Evolutionary conservation across 2,113 vertebrate species (phyloP).

Genomic region (Silurus meridionalis): DNA sequence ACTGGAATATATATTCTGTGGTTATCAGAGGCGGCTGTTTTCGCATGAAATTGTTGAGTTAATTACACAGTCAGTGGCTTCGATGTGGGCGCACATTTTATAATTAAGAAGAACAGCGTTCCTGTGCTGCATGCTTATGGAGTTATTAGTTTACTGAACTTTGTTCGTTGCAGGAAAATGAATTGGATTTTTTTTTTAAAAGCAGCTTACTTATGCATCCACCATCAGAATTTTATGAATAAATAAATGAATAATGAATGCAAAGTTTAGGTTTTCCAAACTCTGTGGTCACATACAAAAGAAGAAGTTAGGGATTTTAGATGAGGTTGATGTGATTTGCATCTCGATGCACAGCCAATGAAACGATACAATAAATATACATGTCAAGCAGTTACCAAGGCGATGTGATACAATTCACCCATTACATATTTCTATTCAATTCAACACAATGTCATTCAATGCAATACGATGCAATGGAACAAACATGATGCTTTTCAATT

Average conservation of each 20-base stretch:
- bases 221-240: background rate
- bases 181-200: slow-evolving; percentile 15
- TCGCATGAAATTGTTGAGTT: slow-evolving; percentile 46
- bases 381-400: too few species aligned
- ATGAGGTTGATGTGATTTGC: too few species aligned
- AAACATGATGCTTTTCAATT: too few species aligned
- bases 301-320: background rate
- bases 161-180: slow-evolving; percentile 31
- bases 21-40: slow-evolving; percentile 46
- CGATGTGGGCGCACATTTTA: slow-evolving; percentile 47
- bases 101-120: slow-evolving; percentile 47
- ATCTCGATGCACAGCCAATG: too few species aligned
- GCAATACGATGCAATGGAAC: too few species aligned
- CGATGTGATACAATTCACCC: too few species aligned
- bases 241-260: background rate
- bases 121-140: slow-evolving; percentile 37
- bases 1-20: slow-evolving; percentile 42
- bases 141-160: slow-evolving; percentile 44
- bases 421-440: too few species aligned
- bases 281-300: background rate
- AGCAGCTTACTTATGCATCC: background rate
- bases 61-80: slow-evolving; percentile 57
- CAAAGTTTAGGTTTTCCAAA: too few species aligned
- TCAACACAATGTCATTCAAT: too few species aligned
- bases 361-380: too few species aligned